Evolutionary conservation across 2,797 vertebrate genomes (phyloP).

Genomic region (Phalloptychus januarius): DNA sequence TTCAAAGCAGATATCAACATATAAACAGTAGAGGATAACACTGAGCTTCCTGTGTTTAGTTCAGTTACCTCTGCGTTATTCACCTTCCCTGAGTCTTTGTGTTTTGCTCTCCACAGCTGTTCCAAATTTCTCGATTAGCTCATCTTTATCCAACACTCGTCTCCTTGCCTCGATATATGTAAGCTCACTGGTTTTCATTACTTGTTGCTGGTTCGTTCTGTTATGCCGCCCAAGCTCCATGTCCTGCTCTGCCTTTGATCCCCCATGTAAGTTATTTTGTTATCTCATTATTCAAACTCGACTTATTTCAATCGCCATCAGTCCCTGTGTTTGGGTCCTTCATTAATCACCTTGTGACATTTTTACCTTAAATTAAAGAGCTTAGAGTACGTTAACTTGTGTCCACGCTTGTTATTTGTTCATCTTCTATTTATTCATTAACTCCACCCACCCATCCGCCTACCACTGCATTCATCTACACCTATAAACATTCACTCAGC

Average conservation of each 20-base stretch:
- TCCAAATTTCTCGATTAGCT: not conserved
- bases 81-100: not conserved
- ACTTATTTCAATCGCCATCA: not conserved
- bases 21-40: not conserved
- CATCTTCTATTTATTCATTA: not conserved
- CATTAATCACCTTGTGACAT: not conserved
- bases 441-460: not conserved
- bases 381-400: not conserved
- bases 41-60: not conserved
- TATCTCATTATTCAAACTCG: not conserved
- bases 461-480: constrained; percentile 7
- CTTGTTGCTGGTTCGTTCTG: not conserved
- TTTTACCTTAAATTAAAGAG: not conserved
- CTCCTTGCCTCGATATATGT: not conserved
- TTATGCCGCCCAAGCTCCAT: not conserved
- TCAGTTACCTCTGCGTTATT: not conserved
- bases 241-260: not conserved
- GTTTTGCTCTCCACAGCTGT: not conserved
- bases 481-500: constrained; percentile 24
- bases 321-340: not conserved
- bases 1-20: not conserved
- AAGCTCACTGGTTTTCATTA: not conserved
- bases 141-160: not conserved
- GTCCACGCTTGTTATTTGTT: constrained; percentile 18
- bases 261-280: not conserved